Evolutionary conservation across 2,888 invertebrate genomes (phyloP), one percentile per base, ranked within the genome.

Genomic region (Halocaridina rubra): DNA sequence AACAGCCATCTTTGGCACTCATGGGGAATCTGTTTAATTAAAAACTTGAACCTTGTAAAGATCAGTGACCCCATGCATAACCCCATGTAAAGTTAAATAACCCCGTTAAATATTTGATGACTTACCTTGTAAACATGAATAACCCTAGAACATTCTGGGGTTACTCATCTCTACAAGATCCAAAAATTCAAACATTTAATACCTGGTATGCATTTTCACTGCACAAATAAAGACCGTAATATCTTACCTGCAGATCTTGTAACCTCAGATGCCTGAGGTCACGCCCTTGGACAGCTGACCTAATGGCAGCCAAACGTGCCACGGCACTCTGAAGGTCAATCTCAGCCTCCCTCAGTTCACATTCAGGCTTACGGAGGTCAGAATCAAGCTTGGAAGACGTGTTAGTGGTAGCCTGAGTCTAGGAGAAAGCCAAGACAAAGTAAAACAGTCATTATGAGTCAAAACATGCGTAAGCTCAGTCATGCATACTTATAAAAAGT

Each of bases 271-370:
- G 82, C 22, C 71, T 67, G 27, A 82, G 61, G 69, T 86, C 86
- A 30, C 80, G 78, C 16, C 76, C 84, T 53, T 86, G 86, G 19
- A 87, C 87, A 3, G 79, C 81, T n/a, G 80, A 78, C 69, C 80
- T 81, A 24, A 87, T 84, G 67, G 84, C 75, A 30, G 87, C 82
- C 69, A 87, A 75, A 27, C 87, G 77, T 32, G 84, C 87, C 77
- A 87, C 84, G 22, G 87, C 87, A 29, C 84, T 85, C 74, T 81
- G 74, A 4, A 87, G 79, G 72, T 86, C 84, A 76, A 80, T 74
- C 71, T 84, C 84, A 19, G 76, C 59, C 30, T 84, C 67, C 78
- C 84, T 69, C 30, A 79, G 64, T 16, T 80, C 84, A 67, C 84
- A 80, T 32, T 80, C 75, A 10, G 74, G 74, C 74, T 80, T 80